These are phyloP conservation scores for Aphis craccivora DNA, from an alignment of 1,140 invertebrate genomes.

Conservation along the genomic window DNA sequence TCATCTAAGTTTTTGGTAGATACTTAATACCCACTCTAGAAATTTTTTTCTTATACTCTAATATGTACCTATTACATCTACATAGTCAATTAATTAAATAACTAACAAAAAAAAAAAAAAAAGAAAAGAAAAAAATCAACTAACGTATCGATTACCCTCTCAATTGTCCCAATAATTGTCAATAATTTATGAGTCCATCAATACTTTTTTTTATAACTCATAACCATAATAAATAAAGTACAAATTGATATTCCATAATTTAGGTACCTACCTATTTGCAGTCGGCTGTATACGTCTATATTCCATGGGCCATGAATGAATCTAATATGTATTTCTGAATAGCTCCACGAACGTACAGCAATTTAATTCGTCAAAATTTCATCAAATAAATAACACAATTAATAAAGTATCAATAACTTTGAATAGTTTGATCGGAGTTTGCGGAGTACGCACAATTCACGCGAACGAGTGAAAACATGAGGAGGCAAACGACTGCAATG, in stretches of 20 bases:
- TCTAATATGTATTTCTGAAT: not conserved
- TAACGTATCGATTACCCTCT: not conserved
- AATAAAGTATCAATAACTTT: not conserved
- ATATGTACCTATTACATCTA: not conserved
- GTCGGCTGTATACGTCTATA: not conserved
- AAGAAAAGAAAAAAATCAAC: too few relatives aligned
- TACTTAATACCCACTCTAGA: too few relatives aligned
- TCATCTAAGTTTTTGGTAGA: not conserved
- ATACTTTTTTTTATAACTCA: not conserved
- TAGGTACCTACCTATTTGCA: not conserved
- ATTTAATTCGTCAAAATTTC: not conserved
- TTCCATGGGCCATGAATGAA: not conserved
- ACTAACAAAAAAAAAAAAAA: not conserved
- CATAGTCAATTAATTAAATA: not conserved
- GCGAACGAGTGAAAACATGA: not conserved
- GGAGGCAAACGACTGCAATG: fast-evolving
- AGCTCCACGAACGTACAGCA: not conserved
- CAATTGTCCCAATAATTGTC: not conserved
- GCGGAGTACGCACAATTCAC: not conserved
- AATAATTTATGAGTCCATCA: not conserved
- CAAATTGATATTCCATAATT: not conserved
- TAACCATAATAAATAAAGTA: not conserved
- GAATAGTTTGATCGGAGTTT: not conserved
- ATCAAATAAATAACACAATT: not conserved
- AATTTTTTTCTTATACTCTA: not conserved